Conservation (phyloP, 2,797 vertebrate species). For the Leucoraja ocellata region DNA sequence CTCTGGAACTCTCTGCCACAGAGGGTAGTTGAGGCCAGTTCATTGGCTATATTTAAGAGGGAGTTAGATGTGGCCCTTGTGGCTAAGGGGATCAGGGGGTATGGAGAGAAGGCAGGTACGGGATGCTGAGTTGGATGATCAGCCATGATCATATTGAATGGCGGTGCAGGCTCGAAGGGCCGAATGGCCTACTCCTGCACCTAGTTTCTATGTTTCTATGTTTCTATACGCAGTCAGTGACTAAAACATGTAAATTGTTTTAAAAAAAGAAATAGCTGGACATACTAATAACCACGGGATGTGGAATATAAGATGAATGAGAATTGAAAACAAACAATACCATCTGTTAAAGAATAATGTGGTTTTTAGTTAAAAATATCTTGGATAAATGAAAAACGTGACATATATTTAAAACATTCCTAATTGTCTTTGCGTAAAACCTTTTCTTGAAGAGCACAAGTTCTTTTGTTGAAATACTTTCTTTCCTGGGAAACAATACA, state of each 20-base stretch:
- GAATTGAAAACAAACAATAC: neutral
- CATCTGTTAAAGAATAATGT: neutral
- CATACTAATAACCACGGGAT: neutral
- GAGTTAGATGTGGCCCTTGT: too few relatives aligned
- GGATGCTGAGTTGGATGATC: too few relatives aligned
- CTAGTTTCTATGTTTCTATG: too few relatives aligned
- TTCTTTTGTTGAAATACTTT: neutral
- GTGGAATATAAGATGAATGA: neutral
- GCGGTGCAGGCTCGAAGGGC: too few relatives aligned
- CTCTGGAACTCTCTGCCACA: too few relatives aligned
- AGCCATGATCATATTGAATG: too few relatives aligned
- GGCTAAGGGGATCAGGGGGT: too few relatives aligned
- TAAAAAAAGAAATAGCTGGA: neutral
- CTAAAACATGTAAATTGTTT: neutral
- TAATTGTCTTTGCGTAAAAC: neutral
- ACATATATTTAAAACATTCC: neutral
- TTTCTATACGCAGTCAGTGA: neutral
- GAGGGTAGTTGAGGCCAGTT: too few relatives aligned
- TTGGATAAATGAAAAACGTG: neutral
- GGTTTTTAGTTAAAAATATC: neutral
- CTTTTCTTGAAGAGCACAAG: neutral
- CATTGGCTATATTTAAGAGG: too few relatives aligned
- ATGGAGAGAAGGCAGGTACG: too few relatives aligned
- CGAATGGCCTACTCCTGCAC: too few relatives aligned
- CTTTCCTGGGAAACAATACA: conserved; percentile 20